These are phyloP conservation scores for Australoheros facetus DNA, from an alignment of 2,797 vertebrate species.

Conservation along the genomic window DNA sequence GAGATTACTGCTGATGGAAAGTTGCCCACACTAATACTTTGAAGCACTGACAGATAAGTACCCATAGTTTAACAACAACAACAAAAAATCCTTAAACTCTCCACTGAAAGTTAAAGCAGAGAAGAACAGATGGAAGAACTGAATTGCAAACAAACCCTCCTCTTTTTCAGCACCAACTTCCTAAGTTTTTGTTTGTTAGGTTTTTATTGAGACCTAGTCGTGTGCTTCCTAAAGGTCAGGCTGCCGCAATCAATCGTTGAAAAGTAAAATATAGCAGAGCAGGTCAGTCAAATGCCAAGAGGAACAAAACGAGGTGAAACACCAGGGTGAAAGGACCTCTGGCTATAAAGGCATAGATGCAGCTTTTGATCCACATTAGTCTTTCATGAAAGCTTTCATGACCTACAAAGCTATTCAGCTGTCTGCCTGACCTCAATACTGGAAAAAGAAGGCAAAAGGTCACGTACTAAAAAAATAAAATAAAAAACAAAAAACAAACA, in stretches of 20 bases:
- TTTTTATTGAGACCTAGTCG: neutral
- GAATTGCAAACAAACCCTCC: neutral
- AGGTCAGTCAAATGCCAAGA: constrained; percentile 11
- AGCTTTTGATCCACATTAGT: constrained; percentile 16
- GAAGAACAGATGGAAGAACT: neutral
- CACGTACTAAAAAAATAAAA: neutral
- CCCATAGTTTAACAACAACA: constrained; percentile 10
- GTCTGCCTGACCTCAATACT: constrained; percentile 23
- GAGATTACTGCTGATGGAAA: constrained; percentile 25
- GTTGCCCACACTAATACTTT: constrained; percentile 3
- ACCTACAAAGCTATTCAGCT: constrained; percentile 30
- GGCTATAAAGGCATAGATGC: constrained; percentile 2
- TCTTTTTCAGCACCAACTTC: neutral
- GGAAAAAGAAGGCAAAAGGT: neutral
- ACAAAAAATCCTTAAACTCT: neutral
- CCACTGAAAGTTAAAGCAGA: neutral
- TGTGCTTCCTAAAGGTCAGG: neutral
- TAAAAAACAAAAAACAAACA: neutral
- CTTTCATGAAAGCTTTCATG: constrained; percentile 17
- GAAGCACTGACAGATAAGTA: constrained; percentile 12
- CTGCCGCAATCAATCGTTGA: neutral
- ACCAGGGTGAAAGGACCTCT: constrained; percentile 12
- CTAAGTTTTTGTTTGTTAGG: neutral
- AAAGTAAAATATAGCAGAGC: constrained; percentile 16
- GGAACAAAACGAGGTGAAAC: constrained; percentile 2